phyloP scores from a whole-genome alignment of 2,113 vertebrate species.

The Hirundichthys speculiger region DNA sequence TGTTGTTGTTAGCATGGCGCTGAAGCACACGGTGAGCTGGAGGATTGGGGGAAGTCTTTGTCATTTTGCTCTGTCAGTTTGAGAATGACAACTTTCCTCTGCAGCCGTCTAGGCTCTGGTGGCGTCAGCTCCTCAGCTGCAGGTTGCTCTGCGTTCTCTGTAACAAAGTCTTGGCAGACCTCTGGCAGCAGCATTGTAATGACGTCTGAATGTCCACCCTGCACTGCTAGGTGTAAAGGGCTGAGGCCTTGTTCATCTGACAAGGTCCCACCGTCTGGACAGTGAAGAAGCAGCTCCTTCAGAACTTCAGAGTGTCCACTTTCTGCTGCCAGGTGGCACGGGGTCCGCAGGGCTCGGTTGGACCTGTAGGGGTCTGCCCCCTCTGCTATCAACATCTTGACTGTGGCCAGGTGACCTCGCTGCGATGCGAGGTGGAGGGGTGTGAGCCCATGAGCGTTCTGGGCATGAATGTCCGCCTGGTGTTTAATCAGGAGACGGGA shows the following conservation, averaged over 20 bases:
- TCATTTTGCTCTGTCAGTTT: conserved; percentile 76
- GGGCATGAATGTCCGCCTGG: conserved; percentile 76
- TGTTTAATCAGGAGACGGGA: conserved; percentile 91
- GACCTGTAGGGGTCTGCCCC: conserved; percentile 74
- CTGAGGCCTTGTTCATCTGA: conserved; percentile 82
- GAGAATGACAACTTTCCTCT: conserved; percentile 80
- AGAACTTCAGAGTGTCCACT: conserved; percentile 85
- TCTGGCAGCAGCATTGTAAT: conserved; percentile 81
- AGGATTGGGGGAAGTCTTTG: conserved; percentile 39
- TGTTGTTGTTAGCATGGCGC: conserved; percentile 64
- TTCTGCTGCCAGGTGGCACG: conserved; percentile 87
- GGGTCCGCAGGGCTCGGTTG: conserved; percentile 76
- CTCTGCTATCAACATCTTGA: conserved; percentile 89
- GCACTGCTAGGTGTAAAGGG: conserved; percentile 84
- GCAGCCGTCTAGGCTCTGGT: conserved; percentile 43
- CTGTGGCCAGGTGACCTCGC: conserved; percentile 86
- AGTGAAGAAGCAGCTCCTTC: conserved; percentile 83
- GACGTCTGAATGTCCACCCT: conserved; percentile 78
- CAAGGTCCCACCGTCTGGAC: conserved; percentile 67
- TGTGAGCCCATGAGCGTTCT: conserved; percentile 81
- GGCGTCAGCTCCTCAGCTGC: conserved; percentile 15
- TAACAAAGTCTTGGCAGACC: conserved; percentile 56
- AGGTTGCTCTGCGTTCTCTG: conserved; percentile 46
- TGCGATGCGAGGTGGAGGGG: conserved; percentile 90
- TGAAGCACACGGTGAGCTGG: conserved; percentile 45